Conservation (phyloP, 2,888 invertebrate genomes). For the Keiferia lycopersicella region DNA sequence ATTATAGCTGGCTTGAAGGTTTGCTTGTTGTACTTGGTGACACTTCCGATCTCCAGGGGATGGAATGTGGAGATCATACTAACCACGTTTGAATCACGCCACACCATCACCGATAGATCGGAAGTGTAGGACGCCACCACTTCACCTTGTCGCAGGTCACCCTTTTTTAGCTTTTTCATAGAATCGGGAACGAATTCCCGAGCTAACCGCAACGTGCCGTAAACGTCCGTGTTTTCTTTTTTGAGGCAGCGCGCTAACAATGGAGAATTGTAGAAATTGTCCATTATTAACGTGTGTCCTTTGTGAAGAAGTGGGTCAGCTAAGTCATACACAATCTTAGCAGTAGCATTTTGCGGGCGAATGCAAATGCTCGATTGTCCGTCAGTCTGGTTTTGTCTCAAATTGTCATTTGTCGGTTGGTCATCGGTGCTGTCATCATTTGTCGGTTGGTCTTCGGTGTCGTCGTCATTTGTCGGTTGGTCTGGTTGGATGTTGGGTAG, state of each 20-base stretch:
- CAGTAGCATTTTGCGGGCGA: slow-evolving; percentile 24
- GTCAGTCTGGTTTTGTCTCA: not conserved
- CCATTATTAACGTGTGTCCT: slow-evolving; percentile 36
- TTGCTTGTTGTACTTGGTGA: no score
- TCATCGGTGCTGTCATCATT: not conserved
- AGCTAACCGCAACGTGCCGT: slow-evolving; percentile 36
- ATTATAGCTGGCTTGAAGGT: no score
- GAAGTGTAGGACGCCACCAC: no score
- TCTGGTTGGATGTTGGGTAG: not conserved
- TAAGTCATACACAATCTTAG: slow-evolving; percentile 25
- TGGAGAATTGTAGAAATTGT: slow-evolving; percentile 35
- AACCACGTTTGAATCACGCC: no score
- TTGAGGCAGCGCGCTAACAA: slow-evolving; percentile 35
- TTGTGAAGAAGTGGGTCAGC: slow-evolving; percentile 27
- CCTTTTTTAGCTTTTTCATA: not conserved
- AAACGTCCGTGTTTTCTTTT: slow-evolving; percentile 32
- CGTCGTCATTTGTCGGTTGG: not conserved
- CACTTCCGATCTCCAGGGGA: no score
- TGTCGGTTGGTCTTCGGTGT: not conserved
- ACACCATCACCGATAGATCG: no score
- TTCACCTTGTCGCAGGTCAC: no score
- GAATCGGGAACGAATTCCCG: slow-evolving; percentile 38
- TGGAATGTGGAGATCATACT: no score
- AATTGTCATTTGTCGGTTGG: not conserved
- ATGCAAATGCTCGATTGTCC: not conserved